Conservation (phyloP, 2,113 vertebrate genomes). For the Psittacus erithacus region DNA sequence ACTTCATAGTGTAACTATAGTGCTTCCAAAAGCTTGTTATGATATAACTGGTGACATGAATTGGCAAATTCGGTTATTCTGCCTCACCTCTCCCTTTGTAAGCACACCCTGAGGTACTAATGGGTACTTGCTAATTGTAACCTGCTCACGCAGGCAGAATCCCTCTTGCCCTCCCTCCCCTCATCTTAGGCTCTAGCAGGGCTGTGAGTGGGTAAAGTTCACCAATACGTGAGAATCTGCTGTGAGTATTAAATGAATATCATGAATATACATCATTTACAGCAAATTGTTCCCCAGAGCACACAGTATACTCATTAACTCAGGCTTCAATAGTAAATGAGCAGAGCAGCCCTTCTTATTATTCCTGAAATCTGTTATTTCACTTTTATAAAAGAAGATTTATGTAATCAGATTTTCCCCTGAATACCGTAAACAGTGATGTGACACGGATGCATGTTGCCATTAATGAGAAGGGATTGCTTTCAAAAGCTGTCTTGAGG, state of each 20-base stretch:
- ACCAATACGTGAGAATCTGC: background rate
- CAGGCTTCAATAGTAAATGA: background rate
- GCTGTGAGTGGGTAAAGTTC: background rate
- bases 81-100: background rate
- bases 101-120: background rate
- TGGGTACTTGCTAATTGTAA: background rate
- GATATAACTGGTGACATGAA: background rate
- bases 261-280: conserved; percentile 12
- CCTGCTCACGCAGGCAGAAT: background rate
- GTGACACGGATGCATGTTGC: background rate
- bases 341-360: background rate
- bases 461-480: background rate
- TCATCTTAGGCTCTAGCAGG: background rate
- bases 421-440: background rate
- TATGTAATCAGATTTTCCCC: conserved; percentile 1
- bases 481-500: conserved; percentile 15
- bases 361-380: background rate
- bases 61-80: background rate
- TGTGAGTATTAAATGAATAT: background rate
- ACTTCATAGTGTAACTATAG: background rate
- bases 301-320: background rate
- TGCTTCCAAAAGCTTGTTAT: background rate
- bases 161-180: background rate
- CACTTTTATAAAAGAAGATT: background rate
- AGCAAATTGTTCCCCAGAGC: background rate